phyloP scores from a whole-genome alignment of 1,140 invertebrate species.

The Scaptomyza pallida region DNA sequence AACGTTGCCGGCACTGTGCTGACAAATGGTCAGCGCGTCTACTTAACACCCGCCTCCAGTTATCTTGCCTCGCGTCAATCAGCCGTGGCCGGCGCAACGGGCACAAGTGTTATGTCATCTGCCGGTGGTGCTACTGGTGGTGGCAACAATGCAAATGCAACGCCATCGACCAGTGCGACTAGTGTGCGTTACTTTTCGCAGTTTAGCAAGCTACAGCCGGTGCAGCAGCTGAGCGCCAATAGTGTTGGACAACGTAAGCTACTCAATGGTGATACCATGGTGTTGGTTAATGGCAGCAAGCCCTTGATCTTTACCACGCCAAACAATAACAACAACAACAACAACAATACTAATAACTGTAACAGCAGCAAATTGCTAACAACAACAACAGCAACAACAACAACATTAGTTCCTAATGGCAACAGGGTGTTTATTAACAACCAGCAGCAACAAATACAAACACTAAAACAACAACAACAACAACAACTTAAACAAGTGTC shows the following conservation, averaged over 20 bases:
- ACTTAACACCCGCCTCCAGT: constrained; percentile 49
- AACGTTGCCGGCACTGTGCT: constrained; percentile 52
- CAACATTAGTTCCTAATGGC: constrained; percentile 53
- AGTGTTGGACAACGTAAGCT: constrained; percentile 49
- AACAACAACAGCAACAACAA: constrained; percentile 34
- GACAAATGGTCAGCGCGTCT: constrained; percentile 63
- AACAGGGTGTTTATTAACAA: constrained; percentile 34
- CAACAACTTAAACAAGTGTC: constrained; percentile 25
- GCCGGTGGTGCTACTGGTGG: background rate
- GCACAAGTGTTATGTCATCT: constrained; percentile 1
- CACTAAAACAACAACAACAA: constrained; percentile 24
- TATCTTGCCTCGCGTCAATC: constrained; percentile 34
- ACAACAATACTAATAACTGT: constrained; percentile 1
- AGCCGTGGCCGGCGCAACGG: constrained; percentile 17
- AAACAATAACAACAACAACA: constrained; percentile 2
- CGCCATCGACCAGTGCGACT: constrained; percentile 13
- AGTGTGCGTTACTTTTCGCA: constrained; percentile 69
- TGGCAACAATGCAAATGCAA: constrained; percentile 8
- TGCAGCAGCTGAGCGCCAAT: constrained; percentile 32
- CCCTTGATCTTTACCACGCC: constrained; percentile 41
- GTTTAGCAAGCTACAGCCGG: constrained; percentile 56
- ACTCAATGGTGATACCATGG: constrained; percentile 54
- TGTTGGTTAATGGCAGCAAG: constrained; percentile 61
- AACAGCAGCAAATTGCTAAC: background rate
- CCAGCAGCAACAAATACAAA: constrained; percentile 28